phyloP scores from a whole-genome alignment of 2,797 vertebrate species.

The Peromyscus attwateri region DNA sequence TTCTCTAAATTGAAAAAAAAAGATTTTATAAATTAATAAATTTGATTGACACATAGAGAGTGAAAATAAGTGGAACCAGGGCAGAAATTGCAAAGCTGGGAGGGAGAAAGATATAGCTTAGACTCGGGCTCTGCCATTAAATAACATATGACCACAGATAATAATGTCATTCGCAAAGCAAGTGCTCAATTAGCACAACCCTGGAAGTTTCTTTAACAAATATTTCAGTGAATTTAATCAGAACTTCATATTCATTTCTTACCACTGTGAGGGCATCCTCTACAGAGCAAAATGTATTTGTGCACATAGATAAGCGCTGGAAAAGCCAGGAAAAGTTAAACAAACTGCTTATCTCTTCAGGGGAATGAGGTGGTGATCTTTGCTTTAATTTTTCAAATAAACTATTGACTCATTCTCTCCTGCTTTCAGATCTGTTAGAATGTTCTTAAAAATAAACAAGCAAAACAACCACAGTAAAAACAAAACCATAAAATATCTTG shows the following conservation, averaged over 20 bases:
- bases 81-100: neutral
- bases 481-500: too few species aligned
- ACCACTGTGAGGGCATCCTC: neutral
- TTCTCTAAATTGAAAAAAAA: conserved; percentile 44
- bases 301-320: too few species aligned
- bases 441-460: too few species aligned
- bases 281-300: too few species aligned
- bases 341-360: too few species aligned
- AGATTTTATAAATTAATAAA: conserved; percentile 37
- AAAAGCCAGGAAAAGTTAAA: too few species aligned
- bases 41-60: neutral
- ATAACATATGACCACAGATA: neutral
- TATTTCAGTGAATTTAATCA: neutral
- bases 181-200: neutral
- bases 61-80: neutral
- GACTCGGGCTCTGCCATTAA: neutral
- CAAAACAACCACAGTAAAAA: too few species aligned
- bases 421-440: neutral
- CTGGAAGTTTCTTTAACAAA: neutral
- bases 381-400: conserved; percentile 14
- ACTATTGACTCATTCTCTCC: neutral
- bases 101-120: neutral
- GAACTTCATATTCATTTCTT: neutral
- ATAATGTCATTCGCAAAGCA: neutral
- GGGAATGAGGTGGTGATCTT: neutral